Evolutionary conservation across 2,797 vertebrate species (phyloP).

Genomic region (Falco berigora): DNA sequence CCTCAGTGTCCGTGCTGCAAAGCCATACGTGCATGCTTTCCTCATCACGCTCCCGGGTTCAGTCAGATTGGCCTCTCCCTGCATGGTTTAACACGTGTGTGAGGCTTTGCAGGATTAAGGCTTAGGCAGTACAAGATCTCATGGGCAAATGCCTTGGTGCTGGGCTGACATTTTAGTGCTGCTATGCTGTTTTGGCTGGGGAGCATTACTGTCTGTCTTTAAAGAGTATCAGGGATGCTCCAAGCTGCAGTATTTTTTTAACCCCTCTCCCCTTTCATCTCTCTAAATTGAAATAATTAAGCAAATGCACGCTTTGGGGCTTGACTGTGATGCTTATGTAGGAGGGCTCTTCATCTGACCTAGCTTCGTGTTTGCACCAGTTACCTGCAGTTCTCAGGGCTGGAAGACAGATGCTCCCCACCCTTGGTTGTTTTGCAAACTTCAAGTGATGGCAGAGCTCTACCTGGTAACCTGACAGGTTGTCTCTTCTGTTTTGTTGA

Average conservation of each 20-base stretch:
- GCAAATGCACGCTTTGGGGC: not conserved
- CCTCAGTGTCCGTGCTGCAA: not conserved
- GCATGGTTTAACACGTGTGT: not conserved
- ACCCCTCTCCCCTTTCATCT: not conserved
- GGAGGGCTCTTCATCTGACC: not conserved
- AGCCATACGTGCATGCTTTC: not conserved
- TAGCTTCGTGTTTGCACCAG: not conserved
- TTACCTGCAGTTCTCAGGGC: not conserved
- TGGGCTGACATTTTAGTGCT: not conserved
- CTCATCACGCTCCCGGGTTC: not conserved
- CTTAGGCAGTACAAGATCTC: not conserved
- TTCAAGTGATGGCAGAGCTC: not conserved
- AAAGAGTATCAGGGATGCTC: slow-evolving; percentile 1
- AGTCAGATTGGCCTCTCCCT: not conserved
- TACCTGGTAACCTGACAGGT: not conserved
- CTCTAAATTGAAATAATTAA: not conserved
- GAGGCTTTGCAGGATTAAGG: slow-evolving; percentile 10
- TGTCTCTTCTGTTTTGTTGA: slow-evolving; percentile 9
- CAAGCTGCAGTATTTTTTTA: not conserved
- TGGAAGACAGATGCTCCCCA: not conserved
- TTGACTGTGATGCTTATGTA: not conserved
- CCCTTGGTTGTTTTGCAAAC: not conserved
- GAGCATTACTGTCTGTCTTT: not conserved
- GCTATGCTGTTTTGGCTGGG: not conserved
- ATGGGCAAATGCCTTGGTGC: not conserved